Conservation (phyloP, 2,888 invertebrate species). For the Dolichopus griseipennis region DNA sequence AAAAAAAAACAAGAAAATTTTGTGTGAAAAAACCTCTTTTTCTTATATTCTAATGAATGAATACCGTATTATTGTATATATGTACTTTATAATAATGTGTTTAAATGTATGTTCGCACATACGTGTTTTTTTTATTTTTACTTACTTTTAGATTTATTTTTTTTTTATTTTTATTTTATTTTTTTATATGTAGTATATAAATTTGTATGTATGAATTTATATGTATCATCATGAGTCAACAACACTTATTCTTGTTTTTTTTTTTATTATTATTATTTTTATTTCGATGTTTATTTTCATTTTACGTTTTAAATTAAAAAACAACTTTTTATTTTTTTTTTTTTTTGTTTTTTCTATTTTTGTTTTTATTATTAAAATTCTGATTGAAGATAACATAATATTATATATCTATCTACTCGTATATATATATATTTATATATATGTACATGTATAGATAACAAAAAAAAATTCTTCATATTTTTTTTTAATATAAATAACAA, state of each 20-base stretch:
- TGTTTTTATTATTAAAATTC: background rate
- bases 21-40: too few species aligned
- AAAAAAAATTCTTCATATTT: background rate
- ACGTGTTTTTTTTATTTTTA: too few species aligned
- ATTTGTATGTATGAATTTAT: background rate
- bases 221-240: background rate
- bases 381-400: background rate
- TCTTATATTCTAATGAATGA: too few species aligned
- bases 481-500: too few species aligned
- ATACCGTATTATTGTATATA: too few species aligned
- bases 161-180: background rate
- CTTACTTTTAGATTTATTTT: too few species aligned
- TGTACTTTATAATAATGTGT: too few species aligned
- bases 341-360: background rate
- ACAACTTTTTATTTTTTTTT: background rate
- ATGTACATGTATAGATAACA: background rate
- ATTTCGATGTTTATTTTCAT: background rate
- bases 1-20: too few species aligned
- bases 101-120: too few species aligned
- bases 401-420: too few species aligned
- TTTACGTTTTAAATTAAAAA: constrained; percentile 4
- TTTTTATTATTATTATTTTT: background rate
- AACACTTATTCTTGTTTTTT: background rate
- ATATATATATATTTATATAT: too few species aligned
- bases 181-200: too few species aligned